Base-by-base conservation (phyloP, 2,797 vertebrate genomes). In the Gadopsis bispinosus region DNA sequence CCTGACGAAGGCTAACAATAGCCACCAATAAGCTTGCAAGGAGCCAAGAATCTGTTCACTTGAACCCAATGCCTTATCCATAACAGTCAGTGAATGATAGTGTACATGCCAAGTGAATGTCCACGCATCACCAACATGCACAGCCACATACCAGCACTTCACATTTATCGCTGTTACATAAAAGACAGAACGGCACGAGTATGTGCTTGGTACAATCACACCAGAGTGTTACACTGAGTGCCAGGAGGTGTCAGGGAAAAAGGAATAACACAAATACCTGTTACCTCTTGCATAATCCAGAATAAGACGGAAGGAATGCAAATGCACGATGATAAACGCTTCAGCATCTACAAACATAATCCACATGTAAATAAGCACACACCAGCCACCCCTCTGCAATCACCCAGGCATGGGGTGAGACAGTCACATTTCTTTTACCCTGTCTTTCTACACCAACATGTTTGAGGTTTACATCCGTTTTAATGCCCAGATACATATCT, bases 1-100 rank as follows among this genome's bases (percentile, higher is more conserved):
- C 90, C 93, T 93, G 93, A 87, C 86, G 68, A 77, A 80, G 65
- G 73, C 83, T 85, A 88, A 93, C 86, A 93, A 92, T 91, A 91
- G 81, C 43, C 64, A 77, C 55, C 39, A 43, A 69, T 71, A 80
- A 64, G 43, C 53, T 53, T 69, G 78, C 43, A 19, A 61, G 48
- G 47, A 67, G 81, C 45, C 66, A 69, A 29, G n/a, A 73, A 75
- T 79, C 63, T 69, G 67, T 50, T 85, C 72, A 64, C 67, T 81
- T 77, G 47, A 86, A 81, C 73, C 50, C 76, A 31, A 4, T 74
- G 79, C 62, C 77, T 84, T 64, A 33, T 60, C 41, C 22, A 41
- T n/a, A 80, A 45, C 58, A 79, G 37, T 39, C 66, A 67, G 39
- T 9, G 63, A 69, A 80, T n/a, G 71, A 78, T 39, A 64, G 41